Percentiles rank a stretch among this genome's conserved stretches.
These are phyloP conservation scores for Perodicticus potto DNA, from an alignment of 2,797 vertebrate species.

Conservation along the genomic window DNA sequence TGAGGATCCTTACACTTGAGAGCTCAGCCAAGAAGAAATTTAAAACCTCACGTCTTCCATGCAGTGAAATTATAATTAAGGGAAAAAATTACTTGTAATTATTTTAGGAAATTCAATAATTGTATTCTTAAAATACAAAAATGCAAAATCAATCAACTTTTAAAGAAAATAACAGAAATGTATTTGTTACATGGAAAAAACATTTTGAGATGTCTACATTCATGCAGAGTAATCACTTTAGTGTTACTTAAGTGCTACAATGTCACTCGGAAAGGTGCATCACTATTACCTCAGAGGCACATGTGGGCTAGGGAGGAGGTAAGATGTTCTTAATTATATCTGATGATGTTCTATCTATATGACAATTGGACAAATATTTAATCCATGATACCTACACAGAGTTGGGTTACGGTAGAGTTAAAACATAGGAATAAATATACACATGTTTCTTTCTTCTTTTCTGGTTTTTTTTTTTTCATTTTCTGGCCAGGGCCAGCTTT, in stretches of 20 bases:
- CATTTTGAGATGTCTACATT: background rate
- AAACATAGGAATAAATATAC: background rate
- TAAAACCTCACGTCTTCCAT: background rate
- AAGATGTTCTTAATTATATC: background rate
- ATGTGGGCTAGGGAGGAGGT: background rate
- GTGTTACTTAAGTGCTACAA: background rate
- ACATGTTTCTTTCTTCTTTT: background rate
- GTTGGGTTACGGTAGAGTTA: background rate
- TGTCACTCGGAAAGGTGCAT: background rate
- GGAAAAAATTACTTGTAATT: background rate
- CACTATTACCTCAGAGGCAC: background rate
- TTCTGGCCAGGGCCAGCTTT: too few relatives aligned
- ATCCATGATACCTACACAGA: background rate
- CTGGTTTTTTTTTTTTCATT: too few relatives aligned
- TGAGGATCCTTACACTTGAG: accelerated
- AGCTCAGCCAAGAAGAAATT: background rate
- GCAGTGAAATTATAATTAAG: background rate
- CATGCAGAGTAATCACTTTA: background rate
- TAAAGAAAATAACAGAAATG: background rate
- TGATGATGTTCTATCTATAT: background rate
- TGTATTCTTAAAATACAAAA: background rate
- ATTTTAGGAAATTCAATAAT: background rate
- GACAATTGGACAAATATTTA: background rate
- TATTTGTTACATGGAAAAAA: background rate
- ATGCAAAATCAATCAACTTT: background rate